phyloP scores from a whole-genome alignment of 2,888 invertebrate species.

The Lydus trimaculatus region DNA sequence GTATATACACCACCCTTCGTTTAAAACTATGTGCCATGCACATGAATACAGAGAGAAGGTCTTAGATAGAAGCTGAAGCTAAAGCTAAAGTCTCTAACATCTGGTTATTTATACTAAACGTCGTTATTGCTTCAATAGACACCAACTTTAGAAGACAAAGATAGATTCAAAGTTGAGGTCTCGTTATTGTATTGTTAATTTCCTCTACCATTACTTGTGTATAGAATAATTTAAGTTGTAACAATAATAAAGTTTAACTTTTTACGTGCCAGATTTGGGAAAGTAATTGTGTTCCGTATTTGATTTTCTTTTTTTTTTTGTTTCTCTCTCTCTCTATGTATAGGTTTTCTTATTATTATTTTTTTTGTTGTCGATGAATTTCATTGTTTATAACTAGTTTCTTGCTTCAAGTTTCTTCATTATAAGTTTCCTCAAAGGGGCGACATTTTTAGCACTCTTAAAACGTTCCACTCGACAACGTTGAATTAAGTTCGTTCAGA shows the following conservation, averaged over 20 bases:
- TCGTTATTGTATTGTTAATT: conserved; percentile 43
- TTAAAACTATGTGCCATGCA: conserved; percentile 35
- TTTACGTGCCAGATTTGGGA: conserved; percentile 5
- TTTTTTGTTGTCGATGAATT: neutral
- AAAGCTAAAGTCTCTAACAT: conserved; percentile 36
- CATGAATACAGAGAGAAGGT: conserved; percentile 24
- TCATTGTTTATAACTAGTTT: conserved; percentile 19
- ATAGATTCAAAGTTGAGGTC: conserved; percentile 40
- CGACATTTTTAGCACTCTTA: conserved; percentile 19
- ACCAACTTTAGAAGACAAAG: conserved; percentile 37
- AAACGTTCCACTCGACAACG: conserved; percentile 19
- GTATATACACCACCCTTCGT: conserved; percentile 17
- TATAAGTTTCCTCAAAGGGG: conserved; percentile 29
- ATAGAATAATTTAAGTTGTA: neutral
- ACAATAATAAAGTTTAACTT: conserved; percentile 19
- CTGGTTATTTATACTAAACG: conserved; percentile 43
- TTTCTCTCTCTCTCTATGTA: neutral
- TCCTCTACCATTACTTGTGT: conserved; percentile 15
- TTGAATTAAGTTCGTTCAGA: conserved; percentile 27
- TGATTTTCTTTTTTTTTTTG: conserved; percentile 25
- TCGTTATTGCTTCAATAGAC: conserved; percentile 37
- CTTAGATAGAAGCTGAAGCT: conserved; percentile 10
- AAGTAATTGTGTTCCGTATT: neutral
- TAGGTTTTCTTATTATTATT: too few relatives aligned
- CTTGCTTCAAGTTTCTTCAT: conserved; percentile 31